Conservation (phyloP, 2,888 invertebrate species). For the Pristionchus japonicus region DNA sequence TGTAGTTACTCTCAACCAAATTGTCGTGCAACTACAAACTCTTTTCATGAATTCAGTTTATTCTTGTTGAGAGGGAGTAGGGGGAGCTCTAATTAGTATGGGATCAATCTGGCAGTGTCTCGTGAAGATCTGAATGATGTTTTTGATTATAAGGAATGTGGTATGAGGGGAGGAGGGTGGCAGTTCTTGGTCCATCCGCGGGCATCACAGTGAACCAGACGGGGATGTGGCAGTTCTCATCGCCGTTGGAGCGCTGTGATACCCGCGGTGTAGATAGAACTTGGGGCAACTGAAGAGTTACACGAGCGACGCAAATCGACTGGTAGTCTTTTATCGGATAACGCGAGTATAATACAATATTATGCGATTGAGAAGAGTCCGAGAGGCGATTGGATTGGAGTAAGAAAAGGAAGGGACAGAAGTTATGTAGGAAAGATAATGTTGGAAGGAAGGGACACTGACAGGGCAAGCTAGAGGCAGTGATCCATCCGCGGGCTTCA, state of each 20-base stretch:
- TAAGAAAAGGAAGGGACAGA: neutral
- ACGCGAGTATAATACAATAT: neutral
- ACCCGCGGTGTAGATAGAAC: slow-evolving; percentile 18
- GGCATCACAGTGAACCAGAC: slow-evolving; percentile 29
- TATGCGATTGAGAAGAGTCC: neutral
- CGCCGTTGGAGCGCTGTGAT: slow-evolving; percentile 47
- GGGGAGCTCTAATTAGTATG: neutral
- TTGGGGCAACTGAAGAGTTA: neutral
- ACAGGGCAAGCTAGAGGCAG: neutral
- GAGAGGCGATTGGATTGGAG: neutral
- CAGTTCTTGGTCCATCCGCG: neutral
- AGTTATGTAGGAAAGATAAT: neutral
- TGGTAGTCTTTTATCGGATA: neutral
- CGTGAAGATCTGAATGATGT: too few species aligned
- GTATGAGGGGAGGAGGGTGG: neutral
- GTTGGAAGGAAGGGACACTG: neutral
- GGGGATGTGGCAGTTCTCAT: neutral
- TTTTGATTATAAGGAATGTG: neutral
- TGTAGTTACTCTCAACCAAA: neutral
- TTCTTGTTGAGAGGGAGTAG: too few species aligned
- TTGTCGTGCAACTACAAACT: neutral
- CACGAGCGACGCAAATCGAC: neutral
- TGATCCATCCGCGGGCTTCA: slow-evolving; percentile 41
- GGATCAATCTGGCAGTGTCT: too few species aligned
- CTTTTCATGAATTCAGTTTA: neutral